Percentiles rank a stretch among this genome's conserved stretches.
Conservation (phyloP, 2,797 vertebrate species). For the Smutsia temminckii region DNA sequence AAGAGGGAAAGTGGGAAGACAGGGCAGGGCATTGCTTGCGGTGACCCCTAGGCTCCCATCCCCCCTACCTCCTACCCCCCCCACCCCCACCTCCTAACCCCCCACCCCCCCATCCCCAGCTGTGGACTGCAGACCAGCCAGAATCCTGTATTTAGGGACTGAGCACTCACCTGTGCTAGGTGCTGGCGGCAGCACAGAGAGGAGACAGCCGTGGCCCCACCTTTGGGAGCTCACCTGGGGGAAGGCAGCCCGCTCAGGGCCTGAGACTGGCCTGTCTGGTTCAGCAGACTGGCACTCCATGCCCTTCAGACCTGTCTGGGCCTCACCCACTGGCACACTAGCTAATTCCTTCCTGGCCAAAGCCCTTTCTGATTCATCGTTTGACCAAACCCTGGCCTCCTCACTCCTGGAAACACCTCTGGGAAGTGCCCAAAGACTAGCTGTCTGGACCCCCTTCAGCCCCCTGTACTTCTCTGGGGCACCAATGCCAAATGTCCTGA, state of each 20-base stretch:
- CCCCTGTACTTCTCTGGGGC: not conserved
- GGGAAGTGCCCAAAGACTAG: not conserved
- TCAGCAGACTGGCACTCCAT: not conserved
- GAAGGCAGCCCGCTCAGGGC: too few species aligned
- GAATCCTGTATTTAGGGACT: not conserved
- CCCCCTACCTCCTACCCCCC: too few species aligned
- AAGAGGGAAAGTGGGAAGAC: accelerated
- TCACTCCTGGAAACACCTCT: not conserved
- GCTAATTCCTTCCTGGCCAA: not conserved
- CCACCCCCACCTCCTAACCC: too few species aligned
- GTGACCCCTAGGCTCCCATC: not conserved
- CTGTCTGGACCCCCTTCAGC: not conserved
- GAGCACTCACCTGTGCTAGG: not conserved
- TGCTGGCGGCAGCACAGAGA: not conserved
- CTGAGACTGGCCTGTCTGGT: not conserved
- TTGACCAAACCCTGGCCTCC: not conserved
- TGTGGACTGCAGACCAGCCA: not conserved
- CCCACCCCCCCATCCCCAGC: too few species aligned
- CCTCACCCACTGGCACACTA: not conserved
- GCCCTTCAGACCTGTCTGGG: not conserved
- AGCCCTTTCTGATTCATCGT: not conserved
- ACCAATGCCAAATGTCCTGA: accelerated
- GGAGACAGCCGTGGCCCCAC: not conserved
- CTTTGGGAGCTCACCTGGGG: not conserved
- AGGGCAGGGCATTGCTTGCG: not conserved